Percentiles rank a stretch among this genome's conserved stretches.
Conservation (phyloP, 2,113 vertebrate genomes). For the Syngnathus scovelli region DNA sequence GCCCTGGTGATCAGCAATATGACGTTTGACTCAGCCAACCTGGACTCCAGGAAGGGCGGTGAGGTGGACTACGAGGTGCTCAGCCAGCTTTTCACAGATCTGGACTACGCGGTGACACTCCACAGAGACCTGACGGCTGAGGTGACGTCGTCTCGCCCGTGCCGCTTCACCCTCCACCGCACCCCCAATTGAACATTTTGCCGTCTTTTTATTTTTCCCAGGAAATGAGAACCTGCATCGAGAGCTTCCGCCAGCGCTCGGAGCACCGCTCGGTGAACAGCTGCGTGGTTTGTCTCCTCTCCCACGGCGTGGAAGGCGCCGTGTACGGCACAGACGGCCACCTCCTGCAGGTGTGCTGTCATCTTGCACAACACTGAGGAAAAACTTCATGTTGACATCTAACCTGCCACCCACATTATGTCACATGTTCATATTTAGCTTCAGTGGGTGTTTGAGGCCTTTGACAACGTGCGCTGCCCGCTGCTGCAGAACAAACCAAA, state of each 20-base stretch:
- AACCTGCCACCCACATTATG: neutral
- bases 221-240: constrained; percentile 81
- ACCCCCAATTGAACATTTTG: neutral
- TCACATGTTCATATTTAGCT: constrained; percentile 68
- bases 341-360: constrained; percentile 76
- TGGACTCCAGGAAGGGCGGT: constrained; percentile 85
- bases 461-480: constrained; percentile 89
- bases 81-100: constrained; percentile 78
- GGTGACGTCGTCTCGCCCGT: constrained; percentile 58
- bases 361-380: neutral
- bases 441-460: constrained; percentile 84
- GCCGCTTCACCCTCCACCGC: neutral
- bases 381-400: neutral
- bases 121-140: constrained; percentile 77
- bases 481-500: constrained; percentile 97
- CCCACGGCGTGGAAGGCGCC: constrained; percentile 89
- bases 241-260: constrained; percentile 71
- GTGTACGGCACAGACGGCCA: constrained; percentile 88
- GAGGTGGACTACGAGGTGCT: constrained; percentile 84
- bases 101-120: constrained; percentile 79
- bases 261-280: constrained; percentile 78
- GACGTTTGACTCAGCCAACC: constrained; percentile 76
- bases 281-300: constrained; percentile 85
- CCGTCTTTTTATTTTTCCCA: constrained; percentile 37
- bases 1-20: constrained; percentile 91